Evolutionary conservation across 2,113 vertebrate genomes (phyloP).

Genomic region (Grammomys surdaster): DNA sequence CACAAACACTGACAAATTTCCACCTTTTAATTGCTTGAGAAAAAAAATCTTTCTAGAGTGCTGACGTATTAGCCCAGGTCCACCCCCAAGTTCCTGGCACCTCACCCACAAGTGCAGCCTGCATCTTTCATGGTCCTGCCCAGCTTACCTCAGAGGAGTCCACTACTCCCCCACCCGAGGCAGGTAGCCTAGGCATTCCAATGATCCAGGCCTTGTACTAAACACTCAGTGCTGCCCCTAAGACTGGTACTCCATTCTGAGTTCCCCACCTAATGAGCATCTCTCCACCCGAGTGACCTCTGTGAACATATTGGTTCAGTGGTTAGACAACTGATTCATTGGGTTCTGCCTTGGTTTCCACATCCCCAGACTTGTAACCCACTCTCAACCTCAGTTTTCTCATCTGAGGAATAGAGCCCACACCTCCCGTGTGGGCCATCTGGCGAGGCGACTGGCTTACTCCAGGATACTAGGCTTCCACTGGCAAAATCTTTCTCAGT

Average conservation of each 20-base stretch:
- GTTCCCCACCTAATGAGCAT: not conserved
- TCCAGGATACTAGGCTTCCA: not conserved
- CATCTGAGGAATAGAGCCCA: not conserved
- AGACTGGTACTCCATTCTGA: not conserved
- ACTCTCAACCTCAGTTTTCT: not conserved
- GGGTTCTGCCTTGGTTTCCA: not conserved
- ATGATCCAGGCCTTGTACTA: not conserved
- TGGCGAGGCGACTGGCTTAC: fast-evolving
- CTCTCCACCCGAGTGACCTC: fast-evolving
- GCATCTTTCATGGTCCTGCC: not conserved
- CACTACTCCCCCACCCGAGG: fast-evolving
- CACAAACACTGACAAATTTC: not conserved
- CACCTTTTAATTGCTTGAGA: not conserved
- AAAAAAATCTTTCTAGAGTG: not conserved
- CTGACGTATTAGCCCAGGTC: not conserved
- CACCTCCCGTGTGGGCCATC: not conserved
- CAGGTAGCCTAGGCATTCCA: not conserved
- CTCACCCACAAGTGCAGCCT: not conserved
- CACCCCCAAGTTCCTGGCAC: not conserved
- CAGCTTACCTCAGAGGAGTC: not conserved
- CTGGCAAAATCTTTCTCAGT: fast-evolving
- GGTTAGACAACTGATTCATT: not conserved
- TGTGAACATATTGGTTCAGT: no score
- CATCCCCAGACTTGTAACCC: not conserved
- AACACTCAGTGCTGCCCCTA: fast-evolving